Evolutionary conservation across 1,140 invertebrate species (phyloP).

Genomic region (Cydia amplana): DNA sequence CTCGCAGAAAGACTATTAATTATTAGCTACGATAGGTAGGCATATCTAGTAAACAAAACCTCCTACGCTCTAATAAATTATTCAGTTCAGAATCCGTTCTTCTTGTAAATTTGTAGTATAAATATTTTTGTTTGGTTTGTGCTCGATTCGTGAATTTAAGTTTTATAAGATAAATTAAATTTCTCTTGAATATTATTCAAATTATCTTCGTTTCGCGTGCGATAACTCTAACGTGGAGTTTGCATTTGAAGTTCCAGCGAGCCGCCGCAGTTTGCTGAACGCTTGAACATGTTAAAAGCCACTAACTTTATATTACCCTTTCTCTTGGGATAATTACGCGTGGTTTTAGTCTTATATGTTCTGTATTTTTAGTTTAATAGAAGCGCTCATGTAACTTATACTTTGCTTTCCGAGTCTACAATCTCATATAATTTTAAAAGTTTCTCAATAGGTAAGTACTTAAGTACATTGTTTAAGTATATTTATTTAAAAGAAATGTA

Average conservation of each 20-base stretch:
- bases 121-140: constrained; percentile 25
- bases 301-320: constrained; percentile 62
- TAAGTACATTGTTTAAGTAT: too few species aligned
- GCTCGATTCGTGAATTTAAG: constrained; percentile 30
- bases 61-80: constrained; percentile 11
- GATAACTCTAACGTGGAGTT: constrained; percentile 46
- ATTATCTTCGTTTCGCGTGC: constrained; percentile 46
- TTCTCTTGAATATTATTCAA: constrained; percentile 44
- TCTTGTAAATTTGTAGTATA: constrained; percentile 1
- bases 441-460: too few species aligned
- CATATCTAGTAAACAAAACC: not conserved
- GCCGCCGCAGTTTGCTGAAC: constrained; percentile 59
- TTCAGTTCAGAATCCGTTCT: constrained; percentile 18
- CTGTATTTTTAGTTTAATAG: constrained; percentile 29
- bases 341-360: constrained; percentile 43
- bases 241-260: constrained; percentile 49
- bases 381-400: constrained; percentile 13
- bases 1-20: not conserved
- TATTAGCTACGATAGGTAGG: not conserved
- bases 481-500: too few species aligned
- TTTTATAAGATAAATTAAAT: constrained; percentile 35
- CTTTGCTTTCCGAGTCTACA: not conserved
- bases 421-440: too few species aligned
- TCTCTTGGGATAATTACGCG: constrained; percentile 56
- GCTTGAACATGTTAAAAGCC: constrained; percentile 59